These are phyloP conservation scores for Drosophila tristis DNA, from an alignment of 1,140 invertebrate species.

Conservation along the genomic window DNA sequence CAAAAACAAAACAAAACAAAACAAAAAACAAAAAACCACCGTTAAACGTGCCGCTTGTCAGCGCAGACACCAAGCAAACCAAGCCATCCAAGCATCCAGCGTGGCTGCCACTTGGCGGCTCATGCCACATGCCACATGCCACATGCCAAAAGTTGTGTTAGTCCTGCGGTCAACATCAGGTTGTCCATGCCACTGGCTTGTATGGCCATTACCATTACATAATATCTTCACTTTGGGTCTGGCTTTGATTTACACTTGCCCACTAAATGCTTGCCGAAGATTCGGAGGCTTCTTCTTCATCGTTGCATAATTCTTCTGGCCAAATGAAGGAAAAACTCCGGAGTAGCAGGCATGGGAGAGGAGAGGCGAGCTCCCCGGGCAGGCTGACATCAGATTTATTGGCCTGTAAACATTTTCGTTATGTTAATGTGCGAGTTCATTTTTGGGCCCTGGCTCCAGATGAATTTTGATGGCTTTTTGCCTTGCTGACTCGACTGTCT, in stretches of 20 bases:
- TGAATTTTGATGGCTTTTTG: slow-evolving; percentile 52
- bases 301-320: slow-evolving; percentile 62
- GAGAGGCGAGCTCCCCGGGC: no score
- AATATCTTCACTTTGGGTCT: slow-evolving; percentile 29
- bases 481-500: slow-evolving; percentile 5
- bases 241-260: slow-evolving; percentile 64
- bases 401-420: slow-evolving; percentile 71
- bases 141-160: slow-evolving; percentile 58
- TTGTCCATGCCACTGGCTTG: slow-evolving; percentile 10
- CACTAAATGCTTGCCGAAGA: slow-evolving; percentile 53
- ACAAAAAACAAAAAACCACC: background rate
- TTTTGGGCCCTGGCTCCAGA: slow-evolving; percentile 26
- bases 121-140: slow-evolving; percentile 30
- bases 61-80: slow-evolving; percentile 14
- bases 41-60: slow-evolving; percentile 56
- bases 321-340: slow-evolving; percentile 48
- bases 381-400: slow-evolving; percentile 57
- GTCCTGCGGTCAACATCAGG: slow-evolving; percentile 47
- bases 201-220: slow-evolving; percentile 39
- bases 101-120: slow-evolving; percentile 44
- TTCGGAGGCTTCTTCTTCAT: slow-evolving; percentile 11
- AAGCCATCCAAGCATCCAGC: slow-evolving; percentile 14
- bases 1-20: no score
- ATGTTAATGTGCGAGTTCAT: slow-evolving; percentile 48
- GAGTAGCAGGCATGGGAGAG: no score